Conservation (phyloP, 2,888 invertebrate genomes). For the Charanyca ferruginea region DNA sequence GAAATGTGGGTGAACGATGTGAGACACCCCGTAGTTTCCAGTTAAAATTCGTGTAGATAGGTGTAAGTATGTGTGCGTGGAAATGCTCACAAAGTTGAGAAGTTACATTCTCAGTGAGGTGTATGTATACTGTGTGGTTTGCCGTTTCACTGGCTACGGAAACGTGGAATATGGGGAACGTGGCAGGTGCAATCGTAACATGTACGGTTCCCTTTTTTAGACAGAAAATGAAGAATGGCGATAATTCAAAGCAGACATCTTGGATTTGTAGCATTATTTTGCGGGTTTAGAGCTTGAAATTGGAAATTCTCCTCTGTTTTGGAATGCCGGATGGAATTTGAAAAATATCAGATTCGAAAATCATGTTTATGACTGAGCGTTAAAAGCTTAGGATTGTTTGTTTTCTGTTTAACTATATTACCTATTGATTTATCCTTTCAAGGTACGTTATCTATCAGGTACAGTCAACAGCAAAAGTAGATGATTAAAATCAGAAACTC, state of each 20-base stretch:
- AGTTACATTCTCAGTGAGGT: neutral
- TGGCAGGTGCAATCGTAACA: slow-evolving; percentile 51
- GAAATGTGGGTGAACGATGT: neutral
- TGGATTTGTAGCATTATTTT: slow-evolving; percentile 45
- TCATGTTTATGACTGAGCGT: neutral
- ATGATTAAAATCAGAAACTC: too few relatives aligned
- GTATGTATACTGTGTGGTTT: slow-evolving; percentile 38
- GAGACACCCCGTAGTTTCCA: neutral
- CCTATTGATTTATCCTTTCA: too few relatives aligned
- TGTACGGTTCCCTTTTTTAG: slow-evolving; percentile 32
- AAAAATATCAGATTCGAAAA: neutral
- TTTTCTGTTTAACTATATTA: too few relatives aligned
- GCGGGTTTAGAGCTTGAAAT: slow-evolving; percentile 23
- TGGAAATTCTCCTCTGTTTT: slow-evolving; percentile 34
- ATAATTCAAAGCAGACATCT: slow-evolving; percentile 52
- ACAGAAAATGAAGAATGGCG: slow-evolving; percentile 26
- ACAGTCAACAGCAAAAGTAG: too few relatives aligned
- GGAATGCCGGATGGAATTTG: slow-evolving; percentile 8
- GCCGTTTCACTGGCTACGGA: slow-evolving; percentile 36
- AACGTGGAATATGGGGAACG: slow-evolving; percentile 42
- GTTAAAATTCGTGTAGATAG: neutral
- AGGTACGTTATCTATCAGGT: too few relatives aligned
- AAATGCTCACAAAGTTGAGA: neutral
- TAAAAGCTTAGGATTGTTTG: neutral
- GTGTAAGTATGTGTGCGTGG: neutral